Evolutionary conservation across 2,888 invertebrate species (phyloP).

Genomic region (Trichacis sp.): DNA sequence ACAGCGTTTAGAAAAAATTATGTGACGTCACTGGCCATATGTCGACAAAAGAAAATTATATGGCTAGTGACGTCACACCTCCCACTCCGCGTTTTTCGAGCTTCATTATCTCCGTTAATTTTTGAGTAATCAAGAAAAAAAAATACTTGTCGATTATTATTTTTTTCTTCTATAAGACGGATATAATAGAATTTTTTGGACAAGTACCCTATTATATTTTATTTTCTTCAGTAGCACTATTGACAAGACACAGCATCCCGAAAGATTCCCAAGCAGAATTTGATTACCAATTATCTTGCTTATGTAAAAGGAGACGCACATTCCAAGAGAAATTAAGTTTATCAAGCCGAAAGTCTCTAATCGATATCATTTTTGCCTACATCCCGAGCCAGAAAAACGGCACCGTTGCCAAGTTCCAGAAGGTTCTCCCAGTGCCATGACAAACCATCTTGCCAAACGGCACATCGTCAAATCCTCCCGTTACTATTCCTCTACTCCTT

Average conservation of each 20-base stretch:
- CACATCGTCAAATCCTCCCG: constrained; percentile 4
- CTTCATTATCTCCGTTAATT: too few species aligned
- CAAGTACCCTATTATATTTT: too few species aligned
- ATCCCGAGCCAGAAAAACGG: neutral
- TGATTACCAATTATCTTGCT: neutral
- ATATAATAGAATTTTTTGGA: too few species aligned
- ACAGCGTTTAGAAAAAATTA: too few species aligned
- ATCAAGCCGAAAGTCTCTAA: neutral
- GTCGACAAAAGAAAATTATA: too few species aligned
- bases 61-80: too few species aligned
- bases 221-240: too few species aligned
- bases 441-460: neutral
- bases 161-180: too few species aligned
- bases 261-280: neutral
- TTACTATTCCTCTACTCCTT: neutral
- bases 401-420: neutral
- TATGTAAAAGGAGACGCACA: neutral
- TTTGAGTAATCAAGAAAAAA: too few species aligned
- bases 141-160: too few species aligned
- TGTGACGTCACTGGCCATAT: too few species aligned
- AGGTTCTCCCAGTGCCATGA: neutral
- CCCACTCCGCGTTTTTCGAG: too few species aligned
- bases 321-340: neutral
- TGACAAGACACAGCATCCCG: neutral
- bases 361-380: neutral